Base-by-base conservation (phyloP, 2,888 invertebrate genomes). In the Cosmorhoe ocellata region DNA sequence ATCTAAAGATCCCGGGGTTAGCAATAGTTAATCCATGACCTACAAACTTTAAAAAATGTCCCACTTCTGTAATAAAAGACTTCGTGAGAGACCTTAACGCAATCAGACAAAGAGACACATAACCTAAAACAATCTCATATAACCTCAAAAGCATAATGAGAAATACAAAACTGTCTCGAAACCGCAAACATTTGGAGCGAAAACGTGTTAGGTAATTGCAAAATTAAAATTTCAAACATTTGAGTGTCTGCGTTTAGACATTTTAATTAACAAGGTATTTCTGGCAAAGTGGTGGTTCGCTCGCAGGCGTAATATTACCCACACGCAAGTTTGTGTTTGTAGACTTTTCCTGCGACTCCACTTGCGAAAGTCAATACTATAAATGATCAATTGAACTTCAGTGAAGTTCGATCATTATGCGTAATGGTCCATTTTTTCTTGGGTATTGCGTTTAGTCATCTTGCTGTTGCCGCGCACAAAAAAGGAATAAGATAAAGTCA, bases 211-310 rank as follows among this genome's bases (percentile, higher is more conserved):
- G 18, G 18, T 38, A 43, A 50, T 39, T 12, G 33, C 39, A 22
- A 39, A 39, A 50, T 50, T 39, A 39, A 50, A 33, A 39, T 28
- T 39, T 50, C 30, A 38, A 50, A 39, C 31, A 18, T 18, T 37
- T 38, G 12, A 47, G 24, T 28, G 49, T 43, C 22, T 22, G 9
- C 39, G 28, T 43, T 43, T 43, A 28, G 59, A 62, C 59, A 47
- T 60, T 67, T 69, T 61, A 66, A 68, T 70, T 65, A 64, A 61
- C 50, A 62, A 49, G 42, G 48, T 63, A 54, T 62, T 64, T 64
- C 45, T 61, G 57, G 38, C 52, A 61, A 47, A 41, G 31, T 28
- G 30, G 32, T 27, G 43, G 41, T 18, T 43, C 45, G 28, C 11
- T 36, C 28, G 37, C 32, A 38, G n/a, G n/a, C n/a, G n/a, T 32